Percentiles rank a stretch among this genome's conserved stretches.
Conservation (phyloP, 2,797 vertebrate genomes). For the Dallia pectoralis region DNA sequence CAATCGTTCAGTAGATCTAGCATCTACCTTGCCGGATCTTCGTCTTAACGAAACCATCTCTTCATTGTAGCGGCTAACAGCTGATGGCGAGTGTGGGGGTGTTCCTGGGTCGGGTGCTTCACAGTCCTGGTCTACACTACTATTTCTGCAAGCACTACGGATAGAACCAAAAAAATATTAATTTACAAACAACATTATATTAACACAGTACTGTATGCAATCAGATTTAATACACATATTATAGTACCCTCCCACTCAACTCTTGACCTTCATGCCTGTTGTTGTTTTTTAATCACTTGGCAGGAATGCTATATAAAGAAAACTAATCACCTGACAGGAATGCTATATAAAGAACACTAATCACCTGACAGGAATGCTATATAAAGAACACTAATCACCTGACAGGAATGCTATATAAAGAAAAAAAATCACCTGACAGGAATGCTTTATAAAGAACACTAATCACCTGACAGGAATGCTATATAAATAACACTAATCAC, state of each 20-base stretch:
- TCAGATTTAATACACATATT: background rate
- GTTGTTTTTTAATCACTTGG: no score
- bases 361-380: background rate
- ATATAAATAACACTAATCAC: no score
- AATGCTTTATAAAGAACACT: no score
- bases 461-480: background rate
- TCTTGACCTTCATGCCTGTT: no score
- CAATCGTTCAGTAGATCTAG: background rate
- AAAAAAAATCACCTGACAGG: no score
- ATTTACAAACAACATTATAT: background rate
- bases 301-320: no score
- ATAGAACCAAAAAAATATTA: background rate
- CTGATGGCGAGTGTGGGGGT: constrained; percentile 50
- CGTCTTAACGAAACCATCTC: constrained; percentile 64
- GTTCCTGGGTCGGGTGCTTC: constrained; percentile 30
- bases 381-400: no score
- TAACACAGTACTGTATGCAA: background rate
- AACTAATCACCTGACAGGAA: no score
- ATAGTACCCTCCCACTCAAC: background rate
- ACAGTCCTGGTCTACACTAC: constrained; percentile 42
- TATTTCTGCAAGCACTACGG: constrained; percentile 14
- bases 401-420: background rate
- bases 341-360: no score
- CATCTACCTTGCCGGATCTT: constrained; percentile 66
- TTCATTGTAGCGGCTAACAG: constrained; percentile 60